Conservation (phyloP, 2,113 vertebrate genomes). For the Salvelinus fontinalis region DNA sequence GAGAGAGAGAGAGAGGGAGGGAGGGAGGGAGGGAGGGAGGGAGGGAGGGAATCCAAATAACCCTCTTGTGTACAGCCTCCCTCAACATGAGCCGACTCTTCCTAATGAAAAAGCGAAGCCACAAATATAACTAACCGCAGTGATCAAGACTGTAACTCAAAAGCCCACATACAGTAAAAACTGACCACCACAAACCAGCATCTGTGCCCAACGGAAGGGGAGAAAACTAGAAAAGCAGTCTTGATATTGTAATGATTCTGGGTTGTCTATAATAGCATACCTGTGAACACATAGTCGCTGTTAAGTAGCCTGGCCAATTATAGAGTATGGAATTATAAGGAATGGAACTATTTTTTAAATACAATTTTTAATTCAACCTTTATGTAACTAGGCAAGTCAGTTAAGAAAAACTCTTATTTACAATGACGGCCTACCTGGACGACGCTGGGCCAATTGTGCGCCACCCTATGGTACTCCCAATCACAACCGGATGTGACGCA, state of each 20-base stretch:
- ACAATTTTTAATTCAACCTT: too few species aligned
- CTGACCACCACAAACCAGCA: not conserved
- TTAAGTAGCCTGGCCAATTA: not conserved
- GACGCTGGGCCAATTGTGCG: too few species aligned
- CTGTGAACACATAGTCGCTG: not conserved
- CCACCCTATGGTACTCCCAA: too few species aligned
- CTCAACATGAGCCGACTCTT: not conserved
- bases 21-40: not conserved
- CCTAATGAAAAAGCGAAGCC: not conserved
- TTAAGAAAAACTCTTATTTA: too few species aligned
- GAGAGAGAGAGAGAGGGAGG: not conserved
- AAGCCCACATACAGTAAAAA: not conserved
- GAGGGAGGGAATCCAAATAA: conserved; percentile 10
- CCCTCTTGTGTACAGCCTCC: conserved; percentile 1
- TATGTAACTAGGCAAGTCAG: too few species aligned
- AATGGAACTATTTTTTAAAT: not conserved
- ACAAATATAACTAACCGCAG: not conserved
- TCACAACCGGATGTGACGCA: too few species aligned
- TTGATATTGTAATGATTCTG: not conserved
- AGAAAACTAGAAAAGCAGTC: not conserved
- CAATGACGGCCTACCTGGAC: too few species aligned
- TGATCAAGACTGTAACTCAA: not conserved
- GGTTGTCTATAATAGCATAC: not conserved
- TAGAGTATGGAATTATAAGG: not conserved
- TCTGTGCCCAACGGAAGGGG: not conserved